phyloP scores from a whole-genome alignment of 2,113 vertebrate species.

The Dromiciops gliroides region DNA sequence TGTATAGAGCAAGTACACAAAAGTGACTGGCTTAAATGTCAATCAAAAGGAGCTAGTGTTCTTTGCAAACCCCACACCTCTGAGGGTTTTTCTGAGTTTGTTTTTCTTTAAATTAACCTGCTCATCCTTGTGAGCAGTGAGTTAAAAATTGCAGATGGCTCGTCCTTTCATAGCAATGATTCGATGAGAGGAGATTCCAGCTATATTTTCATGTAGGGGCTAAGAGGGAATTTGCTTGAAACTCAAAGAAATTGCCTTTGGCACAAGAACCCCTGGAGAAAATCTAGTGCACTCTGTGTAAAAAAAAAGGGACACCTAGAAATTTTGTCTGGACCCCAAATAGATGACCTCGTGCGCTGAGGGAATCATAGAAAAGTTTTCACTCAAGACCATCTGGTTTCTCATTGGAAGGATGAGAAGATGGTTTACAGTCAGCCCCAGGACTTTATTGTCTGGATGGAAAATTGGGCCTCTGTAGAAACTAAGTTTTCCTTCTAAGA shows the following conservation, averaged over 20 bases:
- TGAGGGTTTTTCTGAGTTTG: not conserved
- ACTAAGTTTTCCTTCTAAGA: not conserved
- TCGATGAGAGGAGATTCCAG: not conserved
- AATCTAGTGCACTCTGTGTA: not conserved
- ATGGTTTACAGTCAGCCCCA: not conserved
- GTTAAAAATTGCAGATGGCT: not conserved
- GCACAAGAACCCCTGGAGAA: not conserved
- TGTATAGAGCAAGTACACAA: not conserved
- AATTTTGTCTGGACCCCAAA: not conserved
- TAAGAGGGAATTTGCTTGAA: not conserved
- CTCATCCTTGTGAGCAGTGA: not conserved
- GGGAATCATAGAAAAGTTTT: not conserved
- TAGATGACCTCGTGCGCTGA: not conserved
- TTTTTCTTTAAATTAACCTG: not conserved
- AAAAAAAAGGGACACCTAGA: not conserved
- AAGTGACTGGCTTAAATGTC: not conserved
- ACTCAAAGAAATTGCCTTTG: not conserved
- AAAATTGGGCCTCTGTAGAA: not conserved
- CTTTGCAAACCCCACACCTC: not conserved
- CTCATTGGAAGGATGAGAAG: not conserved
- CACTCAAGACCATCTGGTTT: not conserved
- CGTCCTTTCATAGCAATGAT: not conserved
- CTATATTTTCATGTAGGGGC: not conserved
- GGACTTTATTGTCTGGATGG: not conserved
- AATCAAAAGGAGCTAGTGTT: not conserved